Conservation (phyloP, 1,140 invertebrate species). For the Sycophaga agraensis region DNA sequence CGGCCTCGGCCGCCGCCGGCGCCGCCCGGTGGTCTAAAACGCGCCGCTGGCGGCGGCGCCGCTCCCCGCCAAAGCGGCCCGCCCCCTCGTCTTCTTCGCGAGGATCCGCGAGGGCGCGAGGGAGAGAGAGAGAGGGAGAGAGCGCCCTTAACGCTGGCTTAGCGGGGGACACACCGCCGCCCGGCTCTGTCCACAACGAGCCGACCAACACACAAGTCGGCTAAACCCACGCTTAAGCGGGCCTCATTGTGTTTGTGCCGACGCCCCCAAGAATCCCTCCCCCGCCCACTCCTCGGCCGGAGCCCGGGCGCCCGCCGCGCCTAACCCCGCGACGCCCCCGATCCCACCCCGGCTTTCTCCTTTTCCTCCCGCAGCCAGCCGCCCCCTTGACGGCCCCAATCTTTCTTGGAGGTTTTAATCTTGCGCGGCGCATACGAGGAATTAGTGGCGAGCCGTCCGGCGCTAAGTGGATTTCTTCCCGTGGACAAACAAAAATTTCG, state of each 20-base stretch:
- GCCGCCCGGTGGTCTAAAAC: not conserved
- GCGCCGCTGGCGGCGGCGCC: too few species aligned
- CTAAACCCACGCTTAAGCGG: conserved; percentile 49
- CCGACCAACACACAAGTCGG: conserved; percentile 50
- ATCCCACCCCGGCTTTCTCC: not conserved
- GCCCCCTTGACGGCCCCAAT: not conserved
- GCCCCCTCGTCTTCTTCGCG: conserved; percentile 8
- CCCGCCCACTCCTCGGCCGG: conserved; percentile 12
- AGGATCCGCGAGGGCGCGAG: conserved; percentile 2
- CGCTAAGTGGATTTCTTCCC: too few species aligned
- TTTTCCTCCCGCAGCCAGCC: conserved; percentile 17
- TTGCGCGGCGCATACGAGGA: not conserved
- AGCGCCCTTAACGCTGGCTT: conserved; percentile 55
- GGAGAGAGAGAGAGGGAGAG: too few species aligned
- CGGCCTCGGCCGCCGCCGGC: conserved; percentile 10
- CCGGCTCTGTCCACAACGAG: conserved; percentile 39
- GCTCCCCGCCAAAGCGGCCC: not conserved
- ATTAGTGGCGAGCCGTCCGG: too few species aligned
- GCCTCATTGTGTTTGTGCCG: conserved; percentile 43
- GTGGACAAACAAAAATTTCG: too few species aligned
- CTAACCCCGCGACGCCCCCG: conserved; percentile 15
- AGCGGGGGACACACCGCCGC: conserved; percentile 41
- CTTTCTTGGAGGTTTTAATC: conserved; percentile 12
- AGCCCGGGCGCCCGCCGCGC: not conserved
- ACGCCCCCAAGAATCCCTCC: conserved; percentile 16